These are phyloP conservation scores for Phoebastria nigripes DNA, from an alignment of 2,797 vertebrate species.

Conservation along the genomic window DNA sequence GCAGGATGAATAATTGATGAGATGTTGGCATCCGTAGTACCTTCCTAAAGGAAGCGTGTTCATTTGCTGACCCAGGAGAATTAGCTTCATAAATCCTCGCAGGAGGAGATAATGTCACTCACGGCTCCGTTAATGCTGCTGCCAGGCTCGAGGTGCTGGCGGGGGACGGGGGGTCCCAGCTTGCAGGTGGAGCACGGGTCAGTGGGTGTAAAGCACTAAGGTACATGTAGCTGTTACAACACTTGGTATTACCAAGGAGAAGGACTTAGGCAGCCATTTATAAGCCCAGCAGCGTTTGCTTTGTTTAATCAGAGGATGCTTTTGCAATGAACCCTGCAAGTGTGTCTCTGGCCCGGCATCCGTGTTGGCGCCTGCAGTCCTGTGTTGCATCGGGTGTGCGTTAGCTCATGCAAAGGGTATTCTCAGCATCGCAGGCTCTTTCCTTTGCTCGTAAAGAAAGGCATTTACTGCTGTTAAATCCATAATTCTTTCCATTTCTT, in stretches of 20 bases:
- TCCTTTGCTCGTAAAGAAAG: not conserved
- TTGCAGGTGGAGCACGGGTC: not conserved
- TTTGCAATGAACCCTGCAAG: not conserved
- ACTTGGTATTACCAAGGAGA: accelerated
- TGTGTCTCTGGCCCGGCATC: not conserved
- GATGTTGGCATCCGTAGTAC: not conserved
- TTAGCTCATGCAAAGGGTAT: not conserved
- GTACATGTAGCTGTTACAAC: not conserved
- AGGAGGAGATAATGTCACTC: not conserved
- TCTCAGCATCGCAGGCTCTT: not conserved
- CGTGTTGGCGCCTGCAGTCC: accelerated
- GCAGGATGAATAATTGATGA: constrained; percentile 39
- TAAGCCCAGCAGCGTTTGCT: not conserved
- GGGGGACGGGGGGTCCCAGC: not conserved
- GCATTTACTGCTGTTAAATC: not conserved
- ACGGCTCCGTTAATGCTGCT: not conserved
- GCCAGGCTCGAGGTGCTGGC: not conserved
- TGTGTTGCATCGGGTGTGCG: too few species aligned
- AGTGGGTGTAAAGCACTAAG: not conserved
- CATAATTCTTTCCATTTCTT: not conserved
- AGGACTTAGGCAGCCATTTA: not conserved
- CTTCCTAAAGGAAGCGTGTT: not conserved
- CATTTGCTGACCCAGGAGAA: not conserved
- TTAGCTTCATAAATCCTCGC: not conserved
- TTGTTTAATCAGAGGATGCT: not conserved